These are phyloP conservation scores for Penaeus japonicus DNA, from an alignment of 1,140 invertebrate species.

Conservation along the genomic window DNA sequence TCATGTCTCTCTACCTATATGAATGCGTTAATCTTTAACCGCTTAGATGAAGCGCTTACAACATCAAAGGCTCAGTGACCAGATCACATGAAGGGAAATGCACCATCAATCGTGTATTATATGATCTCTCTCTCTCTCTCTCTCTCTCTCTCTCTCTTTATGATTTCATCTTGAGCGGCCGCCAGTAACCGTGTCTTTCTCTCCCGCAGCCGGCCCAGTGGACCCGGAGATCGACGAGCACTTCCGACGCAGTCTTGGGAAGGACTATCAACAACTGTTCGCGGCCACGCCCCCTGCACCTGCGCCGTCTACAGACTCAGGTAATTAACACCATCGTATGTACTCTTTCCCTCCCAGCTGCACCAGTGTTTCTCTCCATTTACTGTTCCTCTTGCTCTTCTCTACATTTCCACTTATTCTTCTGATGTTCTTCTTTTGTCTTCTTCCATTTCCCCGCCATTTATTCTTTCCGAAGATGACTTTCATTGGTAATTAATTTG, in stretches of 20 bases:
- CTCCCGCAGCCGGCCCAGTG: conserved; percentile 40
- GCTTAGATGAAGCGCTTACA: too few relatives aligned
- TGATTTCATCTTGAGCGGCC: neutral
- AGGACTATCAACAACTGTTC: conserved; percentile 84
- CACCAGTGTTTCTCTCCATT: neutral
- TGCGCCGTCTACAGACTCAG: conserved; percentile 34
- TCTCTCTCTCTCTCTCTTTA: too few relatives aligned
- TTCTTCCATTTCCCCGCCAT: neutral
- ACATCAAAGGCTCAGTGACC: too few relatives aligned
- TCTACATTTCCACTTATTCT: neutral
- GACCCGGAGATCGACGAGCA: conserved; percentile 96
- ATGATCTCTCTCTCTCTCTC: too few relatives aligned
- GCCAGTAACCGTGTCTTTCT: neutral
- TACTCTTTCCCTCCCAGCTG: neutral
- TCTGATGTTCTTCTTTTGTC: neutral
- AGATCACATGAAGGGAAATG: too few relatives aligned
- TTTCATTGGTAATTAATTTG: too few relatives aligned
- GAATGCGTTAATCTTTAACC: too few relatives aligned
- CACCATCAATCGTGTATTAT: too few relatives aligned
- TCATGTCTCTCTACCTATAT: too few relatives aligned
- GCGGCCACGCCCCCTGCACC: conserved; percentile 30
- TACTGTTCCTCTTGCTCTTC: neutral
- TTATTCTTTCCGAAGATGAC: neutral
- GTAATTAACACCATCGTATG: neutral
- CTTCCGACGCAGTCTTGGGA: conserved; percentile 89